A percentile compares a stretch with the other conserved stretches of the same genome.
Evolutionary conservation across 2,888 invertebrate species (phyloP).

Genomic region (Pheosia tremula): DNA sequence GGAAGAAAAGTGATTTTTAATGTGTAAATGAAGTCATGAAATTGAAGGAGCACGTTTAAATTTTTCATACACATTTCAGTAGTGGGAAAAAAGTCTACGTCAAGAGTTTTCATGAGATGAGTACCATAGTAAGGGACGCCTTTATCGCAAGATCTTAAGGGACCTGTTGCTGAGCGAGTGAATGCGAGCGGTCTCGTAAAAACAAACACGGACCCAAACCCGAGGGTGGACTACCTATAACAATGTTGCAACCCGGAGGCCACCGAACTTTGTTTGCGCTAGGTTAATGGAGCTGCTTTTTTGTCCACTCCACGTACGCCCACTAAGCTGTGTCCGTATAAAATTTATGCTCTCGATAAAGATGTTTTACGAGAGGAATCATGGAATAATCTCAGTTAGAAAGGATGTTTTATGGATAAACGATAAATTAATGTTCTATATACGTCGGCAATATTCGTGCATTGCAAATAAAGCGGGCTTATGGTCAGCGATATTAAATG

Average conservation of each 20-base stretch:
- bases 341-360: slow-evolving; percentile 1
- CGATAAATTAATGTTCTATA: background rate
- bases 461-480: background rate
- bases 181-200: background rate
- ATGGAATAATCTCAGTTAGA: background rate
- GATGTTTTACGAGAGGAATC: background rate
- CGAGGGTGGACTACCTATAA: background rate
- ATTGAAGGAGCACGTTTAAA: too few relatives aligned
- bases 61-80: too few relatives aligned
- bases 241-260: slow-evolving; percentile 5
- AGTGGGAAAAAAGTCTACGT: background rate
- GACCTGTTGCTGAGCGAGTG: slow-evolving; percentile 40
- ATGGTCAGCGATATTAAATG: too few relatives aligned
- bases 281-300: slow-evolving; percentile 1
- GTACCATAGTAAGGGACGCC: slow-evolving; percentile 23
- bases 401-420: background rate
- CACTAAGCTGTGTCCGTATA: background rate
- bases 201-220: background rate
- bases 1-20: too few relatives aligned
- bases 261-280: slow-evolving; percentile 1
- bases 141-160: slow-evolving; percentile 35
- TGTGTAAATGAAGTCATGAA: too few relatives aligned
- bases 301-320: slow-evolving; percentile 4
- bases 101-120: background rate
- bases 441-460: background rate